Evolutionary conservation across 2,888 invertebrate species (phyloP).

Genomic region (Oscheius sp.): DNA sequence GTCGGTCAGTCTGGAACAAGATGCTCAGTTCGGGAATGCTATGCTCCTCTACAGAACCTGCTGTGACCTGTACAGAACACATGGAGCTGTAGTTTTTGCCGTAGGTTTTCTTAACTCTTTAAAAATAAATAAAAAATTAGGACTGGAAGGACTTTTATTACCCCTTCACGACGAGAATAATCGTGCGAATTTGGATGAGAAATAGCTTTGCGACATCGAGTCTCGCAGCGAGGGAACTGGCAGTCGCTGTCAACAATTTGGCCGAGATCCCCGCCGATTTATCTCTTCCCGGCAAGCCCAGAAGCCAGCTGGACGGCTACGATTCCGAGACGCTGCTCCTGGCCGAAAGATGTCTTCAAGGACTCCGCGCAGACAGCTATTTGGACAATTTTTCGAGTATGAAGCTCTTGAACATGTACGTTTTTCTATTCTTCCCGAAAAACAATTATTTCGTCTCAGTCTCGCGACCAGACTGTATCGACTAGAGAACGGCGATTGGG

Average conservation of each 20-base stretch:
- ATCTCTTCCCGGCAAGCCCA: neutral
- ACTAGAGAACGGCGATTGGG: slow-evolving; percentile 35
- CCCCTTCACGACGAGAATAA: slow-evolving; percentile 3
- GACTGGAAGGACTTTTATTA: slow-evolving; percentile 24
- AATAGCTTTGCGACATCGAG: neutral
- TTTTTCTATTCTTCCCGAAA: neutral
- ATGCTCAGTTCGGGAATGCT: slow-evolving; percentile 22
- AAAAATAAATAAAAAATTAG: neutral
- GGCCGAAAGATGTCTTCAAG: neutral
- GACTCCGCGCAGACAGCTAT: slow-evolving; percentile 12
- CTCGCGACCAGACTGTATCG: slow-evolving; percentile 10
- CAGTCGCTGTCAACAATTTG: neutral
- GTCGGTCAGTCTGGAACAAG: neutral
- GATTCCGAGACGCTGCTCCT: slow-evolving; percentile 5
- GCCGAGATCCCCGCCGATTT: neutral
- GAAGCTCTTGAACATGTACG: slow-evolving; percentile 40
- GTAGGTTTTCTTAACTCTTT: neutral
- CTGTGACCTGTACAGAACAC: neutral
- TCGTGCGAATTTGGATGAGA: slow-evolving; percentile 18
- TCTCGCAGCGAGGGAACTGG: neutral
- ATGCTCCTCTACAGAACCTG: neutral
- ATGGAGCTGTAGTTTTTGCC: neutral
- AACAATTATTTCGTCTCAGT: neutral
- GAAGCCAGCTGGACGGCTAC: neutral
- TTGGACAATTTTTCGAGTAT: slow-evolving; percentile 41